Conservation (phyloP, 1,140 invertebrate genomes). For the Lepidotrigona ventralis region DNA sequence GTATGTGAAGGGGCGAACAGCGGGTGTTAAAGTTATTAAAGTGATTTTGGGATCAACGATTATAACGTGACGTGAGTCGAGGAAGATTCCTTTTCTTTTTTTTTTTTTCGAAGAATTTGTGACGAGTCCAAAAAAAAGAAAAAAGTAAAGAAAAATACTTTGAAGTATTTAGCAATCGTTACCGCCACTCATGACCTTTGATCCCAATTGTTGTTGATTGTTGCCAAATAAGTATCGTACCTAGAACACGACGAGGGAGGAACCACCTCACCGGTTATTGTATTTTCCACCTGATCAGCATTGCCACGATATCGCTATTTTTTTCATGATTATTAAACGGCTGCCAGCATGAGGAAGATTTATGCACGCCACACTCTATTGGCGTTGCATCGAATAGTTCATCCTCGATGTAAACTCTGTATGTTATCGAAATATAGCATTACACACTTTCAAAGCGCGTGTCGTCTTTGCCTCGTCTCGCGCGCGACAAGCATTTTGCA, state of each 20-base stretch:
- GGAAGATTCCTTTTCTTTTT: neutral
- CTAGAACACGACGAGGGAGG: conserved; percentile 39
- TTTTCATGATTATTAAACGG: conserved; percentile 70
- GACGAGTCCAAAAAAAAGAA: neutral
- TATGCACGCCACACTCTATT: conserved; percentile 56
- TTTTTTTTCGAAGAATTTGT: neutral
- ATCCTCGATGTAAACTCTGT: conserved; percentile 76
- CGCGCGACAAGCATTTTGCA: neutral
- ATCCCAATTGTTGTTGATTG: conserved; percentile 79
- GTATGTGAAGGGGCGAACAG: conserved; percentile 20
- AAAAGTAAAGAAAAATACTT: neutral
- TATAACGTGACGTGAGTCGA: conserved; percentile 7
- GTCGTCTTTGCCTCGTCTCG: neutral
- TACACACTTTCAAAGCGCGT: conserved; percentile 67
- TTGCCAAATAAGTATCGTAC: conserved; percentile 76
- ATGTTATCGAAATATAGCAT: conserved; percentile 76
- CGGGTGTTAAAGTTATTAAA: conserved; percentile 34
- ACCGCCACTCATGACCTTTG: conserved; percentile 56
- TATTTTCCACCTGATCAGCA: conserved; percentile 76
- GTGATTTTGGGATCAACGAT: conserved; percentile 56
- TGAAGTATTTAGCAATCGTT: neutral
- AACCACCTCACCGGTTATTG: conserved; percentile 58
- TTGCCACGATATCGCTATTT: conserved; percentile 74
- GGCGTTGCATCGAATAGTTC: conserved; percentile 73
- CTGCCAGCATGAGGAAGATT: conserved; percentile 51